Evolutionary conservation across 2,113 vertebrate genomes (phyloP), one percentile per base, ranked within the genome.

Genomic region (Sapajus apella): DNA sequence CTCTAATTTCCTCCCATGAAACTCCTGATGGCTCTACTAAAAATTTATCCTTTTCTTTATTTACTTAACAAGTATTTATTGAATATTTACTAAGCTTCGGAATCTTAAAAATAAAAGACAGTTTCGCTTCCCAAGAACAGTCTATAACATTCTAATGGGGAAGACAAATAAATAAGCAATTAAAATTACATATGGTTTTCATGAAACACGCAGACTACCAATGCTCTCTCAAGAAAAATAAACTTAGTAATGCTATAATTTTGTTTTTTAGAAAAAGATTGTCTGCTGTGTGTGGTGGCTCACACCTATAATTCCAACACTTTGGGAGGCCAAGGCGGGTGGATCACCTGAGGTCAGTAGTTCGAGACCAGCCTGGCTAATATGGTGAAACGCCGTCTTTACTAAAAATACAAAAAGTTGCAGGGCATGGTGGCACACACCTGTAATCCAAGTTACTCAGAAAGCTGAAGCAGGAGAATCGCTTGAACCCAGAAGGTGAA

Each of bases 161-260:
- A 91, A 96, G 47, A 87, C 40, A 95, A 87, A 16, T 75, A 96
- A 95, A 93, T 87, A 96, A 64, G 43, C 61, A 90, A 84, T 7
- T 83, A 37, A 81, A 93, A 88, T 87, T 68, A 56, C 10, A 43
- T 37, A 30, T 86, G 45, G 35, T 66, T 76, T 90, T 92, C 37
- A 87, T 94, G n/a, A 94, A 87, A 92, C 40, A 84, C 12, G 95
- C 21, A 75, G 37, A 40, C 21, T 84, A 80, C 43, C 23, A 75
- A 83, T 94, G 37, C 5, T 94, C 32, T 70, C 55, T 87, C 35
- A 95, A 87, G 52, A 77, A 72, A 90, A 90, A 56, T 25, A 56
- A 68, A 4, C 25, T 40, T 87, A 58, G 66, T 43, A 92, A 30
- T 35, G 17, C 10, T 56, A 45, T 56, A 21, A 70, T 50, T 89